phyloP scores from a whole-genome alignment of 2,797 vertebrate genomes.

The Lepilemur ruficaudatus region DNA sequence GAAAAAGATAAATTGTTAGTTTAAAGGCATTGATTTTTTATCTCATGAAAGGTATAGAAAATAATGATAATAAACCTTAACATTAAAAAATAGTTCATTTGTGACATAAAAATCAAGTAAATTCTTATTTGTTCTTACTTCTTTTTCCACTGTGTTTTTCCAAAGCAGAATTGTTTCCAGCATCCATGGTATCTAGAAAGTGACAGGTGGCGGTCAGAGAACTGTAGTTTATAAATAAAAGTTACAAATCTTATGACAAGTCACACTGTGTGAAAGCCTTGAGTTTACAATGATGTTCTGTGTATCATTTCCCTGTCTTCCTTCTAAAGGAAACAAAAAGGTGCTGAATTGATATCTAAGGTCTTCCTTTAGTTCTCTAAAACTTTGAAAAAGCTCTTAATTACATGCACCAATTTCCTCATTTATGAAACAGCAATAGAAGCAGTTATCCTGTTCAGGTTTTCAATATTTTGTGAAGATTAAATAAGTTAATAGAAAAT shows the following conservation, averaged over 20 bases:
- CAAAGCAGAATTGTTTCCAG: neutral
- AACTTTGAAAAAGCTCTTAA: neutral
- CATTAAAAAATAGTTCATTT: neutral
- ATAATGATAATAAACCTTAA: neutral
- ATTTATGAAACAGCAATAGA: neutral
- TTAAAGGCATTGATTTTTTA: neutral
- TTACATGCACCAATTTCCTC: neutral
- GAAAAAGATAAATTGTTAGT: neutral
- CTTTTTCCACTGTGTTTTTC: neutral
- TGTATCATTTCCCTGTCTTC: neutral
- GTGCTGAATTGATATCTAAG: neutral
- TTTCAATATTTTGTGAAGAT: neutral
- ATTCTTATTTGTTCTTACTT: slow-evolving; percentile 56
- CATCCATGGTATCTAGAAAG: slow-evolving; percentile 39
- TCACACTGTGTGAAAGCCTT: neutral
- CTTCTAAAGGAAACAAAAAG: neutral
- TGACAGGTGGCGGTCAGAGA: slow-evolving; percentile 46
- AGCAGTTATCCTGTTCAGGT: neutral
- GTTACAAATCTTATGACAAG: neutral
- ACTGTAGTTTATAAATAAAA: neutral
- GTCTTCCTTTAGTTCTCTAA: neutral
- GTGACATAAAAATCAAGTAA: slow-evolving; percentile 20
- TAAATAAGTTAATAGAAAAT: neutral
- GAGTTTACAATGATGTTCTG: neutral
- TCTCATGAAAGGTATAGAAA: neutral